phyloP scores from a whole-genome alignment of 2,113 vertebrate species.

The Notothenia coriiceps region DNA sequence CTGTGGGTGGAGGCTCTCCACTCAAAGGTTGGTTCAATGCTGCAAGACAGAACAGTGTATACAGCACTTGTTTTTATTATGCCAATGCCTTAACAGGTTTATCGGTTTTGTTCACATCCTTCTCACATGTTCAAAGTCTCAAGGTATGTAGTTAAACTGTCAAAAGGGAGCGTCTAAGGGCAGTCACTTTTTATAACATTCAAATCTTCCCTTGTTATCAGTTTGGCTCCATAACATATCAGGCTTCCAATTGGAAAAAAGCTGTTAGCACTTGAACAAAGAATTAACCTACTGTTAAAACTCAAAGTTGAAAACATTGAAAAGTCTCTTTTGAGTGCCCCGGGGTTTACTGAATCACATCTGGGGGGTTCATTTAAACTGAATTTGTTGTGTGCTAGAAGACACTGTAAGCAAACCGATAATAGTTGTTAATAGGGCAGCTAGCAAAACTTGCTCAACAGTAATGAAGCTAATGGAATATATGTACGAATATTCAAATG shows the following conservation, averaged over 20 bases:
- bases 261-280: background rate
- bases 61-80: too few relatives aligned
- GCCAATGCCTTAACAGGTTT: background rate
- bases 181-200: too few relatives aligned
- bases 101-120: background rate
- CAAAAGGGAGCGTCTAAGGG: background rate
- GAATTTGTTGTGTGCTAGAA: too few relatives aligned
- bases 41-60: background rate
- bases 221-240: background rate
- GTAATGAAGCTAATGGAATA: background rate
- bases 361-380: background rate
- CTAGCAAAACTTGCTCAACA: rapidly evolving
- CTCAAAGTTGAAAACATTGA: background rate
- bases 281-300: background rate
- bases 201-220: too few relatives aligned
- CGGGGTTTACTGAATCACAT: background rate
- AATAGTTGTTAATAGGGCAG: background rate
- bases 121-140: slow-evolving; percentile 38
- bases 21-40: slow-evolving; percentile 14
- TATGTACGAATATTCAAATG: too few relatives aligned
- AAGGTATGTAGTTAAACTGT: slow-evolving; percentile 2
- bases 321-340: background rate
- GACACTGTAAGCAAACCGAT: too few relatives aligned
- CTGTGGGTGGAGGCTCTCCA: background rate
- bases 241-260: background rate